phyloP scores from a whole-genome alignment of 2,888 invertebrate species.

The Mythimna vitellina region DNA sequence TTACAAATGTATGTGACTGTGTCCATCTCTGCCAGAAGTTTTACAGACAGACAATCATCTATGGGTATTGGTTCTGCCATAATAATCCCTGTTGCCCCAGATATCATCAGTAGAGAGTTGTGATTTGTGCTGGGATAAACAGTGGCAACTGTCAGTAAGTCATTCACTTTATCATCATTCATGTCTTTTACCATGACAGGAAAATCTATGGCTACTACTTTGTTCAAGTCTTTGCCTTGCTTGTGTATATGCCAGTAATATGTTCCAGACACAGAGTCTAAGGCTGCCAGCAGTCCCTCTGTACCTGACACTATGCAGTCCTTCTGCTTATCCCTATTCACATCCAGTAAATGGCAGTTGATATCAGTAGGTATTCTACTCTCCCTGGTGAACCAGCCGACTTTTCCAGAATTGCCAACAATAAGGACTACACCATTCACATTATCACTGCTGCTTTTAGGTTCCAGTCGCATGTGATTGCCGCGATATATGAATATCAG shows the following conservation, averaged over 20 bases:
- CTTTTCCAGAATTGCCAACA: slow-evolving; percentile 92
- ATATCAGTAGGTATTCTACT: slow-evolving; percentile 93
- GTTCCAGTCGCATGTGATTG: slow-evolving; percentile 90
- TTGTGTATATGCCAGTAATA: slow-evolving; percentile 91
- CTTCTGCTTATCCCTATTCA: slow-evolving; percentile 92
- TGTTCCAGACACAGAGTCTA: slow-evolving; percentile 89
- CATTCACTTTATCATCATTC: slow-evolving; percentile 93
- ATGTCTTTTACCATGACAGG: slow-evolving; percentile 94
- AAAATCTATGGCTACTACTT: slow-evolving; percentile 92
- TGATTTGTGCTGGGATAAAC: slow-evolving; percentile 88
- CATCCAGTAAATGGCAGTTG: slow-evolving; percentile 94
- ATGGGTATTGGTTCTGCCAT: slow-evolving; percentile 92
- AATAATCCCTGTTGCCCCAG: slow-evolving; percentile 93
- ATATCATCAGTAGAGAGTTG: slow-evolving; percentile 92
- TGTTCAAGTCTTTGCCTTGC: slow-evolving; percentile 86
- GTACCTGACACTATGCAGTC: slow-evolving; percentile 95
- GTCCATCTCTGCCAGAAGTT: slow-evolving; percentile 90
- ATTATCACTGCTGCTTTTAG: slow-evolving; percentile 85
- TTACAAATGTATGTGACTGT: slow-evolving; percentile 90
- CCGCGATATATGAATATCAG: slow-evolving; percentile 94
- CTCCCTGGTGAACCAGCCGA: slow-evolving; percentile 94
- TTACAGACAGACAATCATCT: slow-evolving; percentile 90
- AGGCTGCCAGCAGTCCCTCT: slow-evolving; percentile 90
- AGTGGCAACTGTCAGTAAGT: slow-evolving; percentile 92
- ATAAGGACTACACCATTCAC: slow-evolving; percentile 93